phyloP scores from a whole-genome alignment of 2,888 invertebrate species.

The Blera fallax region DNA sequence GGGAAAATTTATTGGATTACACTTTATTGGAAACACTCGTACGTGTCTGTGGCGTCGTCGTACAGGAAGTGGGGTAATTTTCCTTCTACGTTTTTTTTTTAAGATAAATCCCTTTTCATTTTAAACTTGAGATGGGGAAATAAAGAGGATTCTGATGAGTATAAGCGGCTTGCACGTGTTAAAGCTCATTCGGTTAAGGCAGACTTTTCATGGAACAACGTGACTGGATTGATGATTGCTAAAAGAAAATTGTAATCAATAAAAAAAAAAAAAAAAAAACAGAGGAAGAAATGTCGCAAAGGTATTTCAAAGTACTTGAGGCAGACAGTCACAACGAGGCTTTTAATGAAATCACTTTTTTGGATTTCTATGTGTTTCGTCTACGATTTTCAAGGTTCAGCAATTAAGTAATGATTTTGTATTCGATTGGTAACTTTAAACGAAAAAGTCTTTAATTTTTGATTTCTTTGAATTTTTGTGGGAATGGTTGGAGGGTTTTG shows the following conservation, averaged over 20 bases:
- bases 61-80: not conserved
- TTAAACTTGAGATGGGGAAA: not conserved
- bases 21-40: slow-evolving; percentile 1
- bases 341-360: not conserved
- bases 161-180: slow-evolving; percentile 17
- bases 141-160: slow-evolving; percentile 1
- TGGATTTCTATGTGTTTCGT: not conserved
- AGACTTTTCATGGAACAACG: slow-evolving; percentile 41
- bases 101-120: not conserved
- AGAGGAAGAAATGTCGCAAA: not conserved
- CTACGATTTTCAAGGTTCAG: not conserved
- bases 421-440: not conserved
- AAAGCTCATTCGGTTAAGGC: slow-evolving; percentile 4
- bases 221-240: slow-evolving; percentile 37
- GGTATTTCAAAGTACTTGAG: not conserved
- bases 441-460: not conserved
- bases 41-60: not conserved
- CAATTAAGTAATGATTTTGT: not conserved
- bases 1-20: slow-evolving; percentile 19
- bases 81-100: no score
- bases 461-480: not conserved
- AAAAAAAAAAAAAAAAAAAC: not conserved
- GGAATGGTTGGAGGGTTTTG: no score
- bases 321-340: not conserved
- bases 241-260: slow-evolving; percentile 18